These are phyloP conservation scores for Arbacia lixula DNA, from an alignment of 53 echinoderm and acorn worm genomes.

Conservation along the genomic window DNA sequence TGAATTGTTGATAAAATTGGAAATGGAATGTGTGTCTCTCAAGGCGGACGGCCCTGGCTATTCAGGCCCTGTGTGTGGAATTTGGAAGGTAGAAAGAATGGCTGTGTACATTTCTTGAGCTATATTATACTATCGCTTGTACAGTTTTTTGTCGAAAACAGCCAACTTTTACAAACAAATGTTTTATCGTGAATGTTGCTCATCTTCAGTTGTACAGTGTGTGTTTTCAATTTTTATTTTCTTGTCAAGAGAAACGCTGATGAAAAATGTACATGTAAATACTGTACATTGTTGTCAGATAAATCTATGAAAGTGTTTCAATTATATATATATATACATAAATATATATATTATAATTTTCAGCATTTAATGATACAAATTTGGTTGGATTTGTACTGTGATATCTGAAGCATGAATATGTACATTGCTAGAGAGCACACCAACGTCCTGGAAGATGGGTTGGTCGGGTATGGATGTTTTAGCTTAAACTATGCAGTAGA, in stretches of 20 bases:
- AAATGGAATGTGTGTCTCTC: no score
- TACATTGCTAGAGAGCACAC: no score
- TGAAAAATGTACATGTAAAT: conserved; percentile 43
- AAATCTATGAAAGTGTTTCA: conserved; percentile 31
- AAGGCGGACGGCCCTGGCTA: no score
- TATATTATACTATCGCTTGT: conserved; percentile 33
- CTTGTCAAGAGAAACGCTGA: conserved; percentile 6
- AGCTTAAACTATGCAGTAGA: conserved; percentile 33
- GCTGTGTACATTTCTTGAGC: conserved; percentile 35
- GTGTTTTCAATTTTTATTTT: conserved; percentile 14
- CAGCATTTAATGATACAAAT: conserved; percentile 25
- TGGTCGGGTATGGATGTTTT: no score
- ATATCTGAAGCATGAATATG: background rate
- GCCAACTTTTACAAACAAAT: conserved; percentile 14
- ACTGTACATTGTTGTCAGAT: conserved; percentile 39
- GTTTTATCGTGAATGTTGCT: conserved; percentile 32
- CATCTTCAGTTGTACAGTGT: conserved; percentile 32
- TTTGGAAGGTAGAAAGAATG: no score
- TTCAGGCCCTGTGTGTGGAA: no score
- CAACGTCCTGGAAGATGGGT: no score
- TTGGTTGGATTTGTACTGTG: background rate
- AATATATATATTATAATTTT: conserved; percentile 50
- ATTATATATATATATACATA: conserved; percentile 23
- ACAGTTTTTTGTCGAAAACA: conserved; percentile 10
- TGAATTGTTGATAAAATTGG: no score